Evolutionary conservation across 1,140 invertebrate genomes (phyloP), one percentile per base, ranked within the genome.

Genomic region (Leucophenga varia): DNA sequence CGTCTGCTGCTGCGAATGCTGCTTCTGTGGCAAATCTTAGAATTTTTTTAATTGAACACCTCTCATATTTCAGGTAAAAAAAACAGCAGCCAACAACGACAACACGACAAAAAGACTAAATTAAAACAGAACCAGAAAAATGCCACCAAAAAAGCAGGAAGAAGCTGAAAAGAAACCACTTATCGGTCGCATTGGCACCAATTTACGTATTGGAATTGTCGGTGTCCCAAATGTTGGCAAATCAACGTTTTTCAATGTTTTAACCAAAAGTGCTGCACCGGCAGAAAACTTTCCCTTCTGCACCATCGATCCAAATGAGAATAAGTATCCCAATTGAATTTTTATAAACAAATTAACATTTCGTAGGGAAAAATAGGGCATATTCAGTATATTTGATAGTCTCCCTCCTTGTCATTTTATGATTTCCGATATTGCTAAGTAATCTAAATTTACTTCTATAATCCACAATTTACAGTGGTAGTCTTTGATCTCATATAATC

Each of bases 291-390:
- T 98, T 77, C 97, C 97, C 4, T 99, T 99, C 80, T 99, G 97
- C 81, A 99, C 97, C 69, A 99, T 99, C 72, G 95, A 99, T 81
- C 97, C 97, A 17, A 99, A 99, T 93, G 97, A 99, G 87, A 98
- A 95, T 97, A 94, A 95, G 91, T 94, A 90, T 88, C 70, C 72
- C 75, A 79, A 75, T 57, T 47, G 61, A 35, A 10, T 25, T n/a
- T n/a, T n/a, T n/a, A n/a, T n/a, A n/a, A n/a, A n/a, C n/a, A n/a
- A n/a, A n/a, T n/a, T n/a, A n/a, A n/a, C n/a, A n/a, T n/a, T n/a
- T n/a, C n/a, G n/a, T n/a, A n/a, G n/a, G n/a, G n/a, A n/a, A n/a
- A n/a, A n/a, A n/a, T n/a, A n/a, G n/a, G n/a, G n/a, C n/a, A n/a
- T n/a, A n/a, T n/a, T n/a, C n/a, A n/a, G n/a, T n/a, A n/a, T n/a